phyloP scores from a whole-genome alignment of 2,797 vertebrate species.

The Leptodactylus fallax region DNA sequence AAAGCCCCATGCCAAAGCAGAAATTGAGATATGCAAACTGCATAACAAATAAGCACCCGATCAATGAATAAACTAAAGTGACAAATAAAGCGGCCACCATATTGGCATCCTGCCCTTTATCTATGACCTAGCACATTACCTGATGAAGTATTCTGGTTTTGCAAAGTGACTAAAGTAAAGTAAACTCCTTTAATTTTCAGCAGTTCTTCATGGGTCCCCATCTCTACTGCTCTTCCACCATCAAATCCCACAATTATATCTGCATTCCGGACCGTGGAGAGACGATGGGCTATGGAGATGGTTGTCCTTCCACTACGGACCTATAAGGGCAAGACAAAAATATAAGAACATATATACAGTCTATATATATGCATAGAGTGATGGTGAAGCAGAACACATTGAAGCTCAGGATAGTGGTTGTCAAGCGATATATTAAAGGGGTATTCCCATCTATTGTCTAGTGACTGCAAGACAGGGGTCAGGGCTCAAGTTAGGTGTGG shows the following conservation, averaged over 20 bases:
- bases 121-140: conserved; percentile 59
- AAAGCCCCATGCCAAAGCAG: neutral
- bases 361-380: too few species aligned
- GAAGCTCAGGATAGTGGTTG: too few species aligned
- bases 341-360: too few species aligned
- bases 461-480: too few species aligned
- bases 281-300: conserved; percentile 82
- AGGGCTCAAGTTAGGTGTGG: too few species aligned
- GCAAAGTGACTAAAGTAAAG: conserved; percentile 83
- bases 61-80: too few species aligned
- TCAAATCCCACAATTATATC: conserved; percentile 83
- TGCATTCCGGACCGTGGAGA: conserved; percentile 81
- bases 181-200: conserved; percentile 79
- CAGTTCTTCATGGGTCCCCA: conserved; percentile 77
- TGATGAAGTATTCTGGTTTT: conserved; percentile 72
- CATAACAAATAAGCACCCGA: too few species aligned
- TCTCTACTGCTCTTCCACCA: conserved; percentile 79
- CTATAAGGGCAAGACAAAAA: conserved; percentile 66
- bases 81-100: too few species aligned
- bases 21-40: too few species aligned
- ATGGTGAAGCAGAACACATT: too few species aligned
- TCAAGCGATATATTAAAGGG: too few species aligned
- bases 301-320: conserved; percentile 78
- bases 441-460: too few species aligned
- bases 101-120: neutral